Evolutionary conservation across 2,797 vertebrate genomes (phyloP).

Genomic region (Nannoperca obscura): DNA sequence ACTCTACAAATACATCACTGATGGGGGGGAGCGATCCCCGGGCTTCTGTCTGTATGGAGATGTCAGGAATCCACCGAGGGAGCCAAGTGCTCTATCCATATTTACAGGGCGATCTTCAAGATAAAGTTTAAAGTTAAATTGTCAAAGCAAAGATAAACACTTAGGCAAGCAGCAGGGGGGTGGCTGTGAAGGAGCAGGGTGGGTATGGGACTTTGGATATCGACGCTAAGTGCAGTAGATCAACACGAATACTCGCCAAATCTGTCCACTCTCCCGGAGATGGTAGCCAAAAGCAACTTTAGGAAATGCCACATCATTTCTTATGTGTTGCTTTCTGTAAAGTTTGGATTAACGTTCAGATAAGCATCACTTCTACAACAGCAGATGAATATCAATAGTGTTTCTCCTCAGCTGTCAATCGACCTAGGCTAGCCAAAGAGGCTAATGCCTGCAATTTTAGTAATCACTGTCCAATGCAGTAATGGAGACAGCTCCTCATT

Average conservation of each 20-base stretch:
- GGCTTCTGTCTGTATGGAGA: conserved; percentile 78
- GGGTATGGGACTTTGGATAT: conserved; percentile 49
- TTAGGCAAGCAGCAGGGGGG: conserved; percentile 43
- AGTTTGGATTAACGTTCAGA: conserved; percentile 31
- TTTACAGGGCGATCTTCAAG: conserved; percentile 50
- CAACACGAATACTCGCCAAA: conserved; percentile 25
- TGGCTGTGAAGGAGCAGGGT: conserved; percentile 36
- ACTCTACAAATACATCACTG: conserved; percentile 68
- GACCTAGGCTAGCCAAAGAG: background rate
- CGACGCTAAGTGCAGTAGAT: conserved; percentile 24
- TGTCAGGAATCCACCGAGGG: conserved; percentile 45
- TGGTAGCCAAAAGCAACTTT: conserved; percentile 38
- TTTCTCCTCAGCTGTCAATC: conserved; percentile 3
- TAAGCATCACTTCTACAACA: conserved; percentile 12
- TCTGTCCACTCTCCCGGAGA: conserved; percentile 33
- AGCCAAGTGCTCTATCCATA: conserved; percentile 52
- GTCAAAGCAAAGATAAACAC: conserved; percentile 62
- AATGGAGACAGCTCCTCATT: conserved; percentile 4
- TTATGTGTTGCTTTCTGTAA: conserved; percentile 25
- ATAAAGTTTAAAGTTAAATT: conserved; percentile 55
- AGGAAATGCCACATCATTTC: conserved; percentile 5
- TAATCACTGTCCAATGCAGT: background rate
- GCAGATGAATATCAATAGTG: background rate
- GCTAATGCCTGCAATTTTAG: background rate
- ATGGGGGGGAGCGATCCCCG: conserved; percentile 50